Base-by-base conservation (phyloP, 2,888 invertebrate species). In the Allygus modestus region DNA sequence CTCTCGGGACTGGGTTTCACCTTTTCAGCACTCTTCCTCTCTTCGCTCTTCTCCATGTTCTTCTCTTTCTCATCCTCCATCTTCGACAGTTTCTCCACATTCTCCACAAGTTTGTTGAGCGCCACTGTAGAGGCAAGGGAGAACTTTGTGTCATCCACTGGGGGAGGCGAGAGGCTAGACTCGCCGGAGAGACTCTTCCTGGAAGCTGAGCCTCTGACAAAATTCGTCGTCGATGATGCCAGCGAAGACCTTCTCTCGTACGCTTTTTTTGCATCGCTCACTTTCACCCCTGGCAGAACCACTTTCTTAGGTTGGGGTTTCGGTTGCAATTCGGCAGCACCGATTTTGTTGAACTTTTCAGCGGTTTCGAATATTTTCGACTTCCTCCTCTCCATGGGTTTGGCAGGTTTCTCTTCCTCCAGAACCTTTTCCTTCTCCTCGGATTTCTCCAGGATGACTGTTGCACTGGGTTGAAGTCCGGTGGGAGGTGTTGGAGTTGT, bases 221-320 rank as follows among this genome's bases (percentile, higher is more conserved):
- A 89, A 33, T 90, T 88, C 84, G 90, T 90, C 15, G 90, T 88
- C 26, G 89, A 88, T 71, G 85, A 85, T 9, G 86, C 85, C 91
- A 92, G 4, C 89, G 90, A 58, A 94, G 91, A 77, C 94, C 95
- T 94, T 82, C 96, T 92, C 90, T 97, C 97, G 89, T 96, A 97
- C 88, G 96, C 96, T 88, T 95, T 95, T 88, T 97, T 97, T 88
- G 96, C 97, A 89, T 95, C 97, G 82, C 96, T 96, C 0, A 97
- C 97, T 89, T 95, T 97, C 20, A 96, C 96, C 43, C 93, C 93
- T 41, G 96, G 95, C 89, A 97, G 95, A 87, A 96, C 94, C 81
- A 96, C 92, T 90, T 96, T 97, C 90, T 96, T 96, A 46, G 95
- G 95, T 89, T 96, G 96, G 77, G 92, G 92, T 84, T 88, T 88